phyloP scores from a whole-genome alignment of 2,113 vertebrate species.

The Oriolus oriolus region DNA sequence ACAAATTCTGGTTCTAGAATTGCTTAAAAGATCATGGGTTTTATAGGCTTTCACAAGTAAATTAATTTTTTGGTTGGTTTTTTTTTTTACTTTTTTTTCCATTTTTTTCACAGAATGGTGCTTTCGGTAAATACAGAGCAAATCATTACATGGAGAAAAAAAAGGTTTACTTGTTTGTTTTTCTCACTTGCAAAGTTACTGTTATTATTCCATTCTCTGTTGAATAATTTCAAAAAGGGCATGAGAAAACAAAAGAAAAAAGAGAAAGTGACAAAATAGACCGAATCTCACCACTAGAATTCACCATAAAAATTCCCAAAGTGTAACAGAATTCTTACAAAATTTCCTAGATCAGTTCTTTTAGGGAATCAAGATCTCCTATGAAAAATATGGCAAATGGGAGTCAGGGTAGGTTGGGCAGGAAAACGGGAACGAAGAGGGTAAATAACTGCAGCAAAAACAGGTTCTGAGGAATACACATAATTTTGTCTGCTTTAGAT shows the following conservation, averaged over 20 bases:
- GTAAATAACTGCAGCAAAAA: slow-evolving; percentile 88
- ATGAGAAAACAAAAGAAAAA: slow-evolving; percentile 63
- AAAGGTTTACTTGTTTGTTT: slow-evolving; percentile 59
- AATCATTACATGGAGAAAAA: slow-evolving; percentile 89
- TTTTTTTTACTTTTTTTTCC: slow-evolving; percentile 16
- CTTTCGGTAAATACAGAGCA: slow-evolving; percentile 79
- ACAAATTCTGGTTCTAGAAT: slow-evolving; percentile 96
- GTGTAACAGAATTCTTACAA: slow-evolving; percentile 80
- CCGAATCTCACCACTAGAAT: slow-evolving; percentile 82
- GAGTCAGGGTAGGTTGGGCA: slow-evolving; percentile 12
- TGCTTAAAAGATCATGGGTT: slow-evolving; percentile 87
- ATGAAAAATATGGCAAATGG: slow-evolving; percentile 77
- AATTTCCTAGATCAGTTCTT: slow-evolving; percentile 76
- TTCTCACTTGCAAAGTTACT: slow-evolving; percentile 84
- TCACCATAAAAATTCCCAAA: slow-evolving; percentile 85
- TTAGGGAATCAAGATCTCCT: slow-evolving; percentile 68
- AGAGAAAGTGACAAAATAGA: slow-evolving; percentile 76
- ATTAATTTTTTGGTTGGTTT: slow-evolving; percentile 73
- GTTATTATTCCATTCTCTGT: slow-evolving; percentile 86
- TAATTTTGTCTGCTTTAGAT: slow-evolving; percentile 92
- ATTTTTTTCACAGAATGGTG: slow-evolving; percentile 82
- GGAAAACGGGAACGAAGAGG: slow-evolving; percentile 31
- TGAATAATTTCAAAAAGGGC: slow-evolving; percentile 73
- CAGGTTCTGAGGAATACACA: slow-evolving; percentile 91
- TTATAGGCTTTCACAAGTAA: slow-evolving; percentile 88